Conservation (phyloP, 2,888 invertebrate species). For the Chironomus tentans region DNA sequence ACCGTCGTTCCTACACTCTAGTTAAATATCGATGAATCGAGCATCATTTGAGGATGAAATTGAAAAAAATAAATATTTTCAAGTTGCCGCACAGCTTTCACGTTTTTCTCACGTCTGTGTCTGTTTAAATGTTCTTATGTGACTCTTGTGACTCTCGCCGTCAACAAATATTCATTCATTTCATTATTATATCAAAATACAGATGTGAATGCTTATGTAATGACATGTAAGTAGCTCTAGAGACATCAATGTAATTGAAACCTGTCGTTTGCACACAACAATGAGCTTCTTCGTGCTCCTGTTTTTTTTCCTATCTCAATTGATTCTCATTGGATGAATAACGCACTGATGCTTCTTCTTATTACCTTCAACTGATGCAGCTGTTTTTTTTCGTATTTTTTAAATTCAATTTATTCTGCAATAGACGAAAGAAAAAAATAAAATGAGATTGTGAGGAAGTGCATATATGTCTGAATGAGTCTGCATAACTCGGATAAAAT, state of each 20-base stretch:
- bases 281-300: neutral
- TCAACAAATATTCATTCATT: too few species aligned
- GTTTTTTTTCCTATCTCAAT: neutral
- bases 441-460: neutral
- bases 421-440: neutral
- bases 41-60: neutral
- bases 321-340: too few species aligned
- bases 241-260: constrained; percentile 4
- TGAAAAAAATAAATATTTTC: neutral
- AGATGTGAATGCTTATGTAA: neutral
- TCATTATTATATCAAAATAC: too few species aligned
- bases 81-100: neutral
- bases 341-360: neutral
- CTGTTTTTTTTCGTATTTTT: neutral
- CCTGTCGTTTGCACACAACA: constrained; percentile 1
- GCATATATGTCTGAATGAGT: neutral
- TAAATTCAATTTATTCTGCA: neutral
- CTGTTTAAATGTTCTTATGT: neutral
- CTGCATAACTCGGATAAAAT: too few species aligned
- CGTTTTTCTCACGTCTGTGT: neutral
- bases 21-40: neutral
- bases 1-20: neutral
- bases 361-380: neutral
- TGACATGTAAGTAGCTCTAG: neutral
- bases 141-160: neutral